Evolutionary conservation across 2,888 invertebrate species (phyloP), one percentile per base, ranked within the genome.

Genomic region (Clivina fossor): DNA sequence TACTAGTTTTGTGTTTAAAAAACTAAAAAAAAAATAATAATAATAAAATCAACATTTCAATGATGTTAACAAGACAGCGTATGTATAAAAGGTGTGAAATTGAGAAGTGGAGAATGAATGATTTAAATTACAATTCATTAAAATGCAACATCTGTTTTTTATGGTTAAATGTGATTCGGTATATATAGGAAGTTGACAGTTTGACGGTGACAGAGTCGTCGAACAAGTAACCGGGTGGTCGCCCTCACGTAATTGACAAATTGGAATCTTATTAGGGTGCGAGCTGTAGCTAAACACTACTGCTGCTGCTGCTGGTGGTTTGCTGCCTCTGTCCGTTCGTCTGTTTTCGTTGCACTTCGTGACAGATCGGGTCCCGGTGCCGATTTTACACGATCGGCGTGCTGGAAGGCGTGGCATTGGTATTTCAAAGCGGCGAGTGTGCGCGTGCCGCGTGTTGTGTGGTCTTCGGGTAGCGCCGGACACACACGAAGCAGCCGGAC

Each of bases 401-500:
- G 44, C 32, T 7, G 9, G 67, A 66, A 65, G 67, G 66, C 67
- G 70, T 46, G 44, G 51, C 44, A 22, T 44, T 44, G 51, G 49
- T 26, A 51, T 57, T 44, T 44, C 43, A 35, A 46, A 41, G 50
- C 70, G 70, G 71, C 81, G 80, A 80, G 77, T 78, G 76, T 82
- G 82, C 85, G 84, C 84, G 85, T 85, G 84, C 84, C 84, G 79
- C 84, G 71, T 79, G 77, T 80, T 83, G 84, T 84, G 85, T 84
- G 84, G 84, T 84, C 84, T 75, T 59, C 58, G 30, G 44, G 61
- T 63, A 60, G 62, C 64, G 61, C 59, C 61, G 63, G 63, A 63
- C 62, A 56, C 61, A 61, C 64, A 64, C 62, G 62, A 61, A 61
- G 64, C 47, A 16, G 30, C 16, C 51, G 50, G 35, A 37, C 19